Evolutionary conservation across 2,113 vertebrate genomes (phyloP).

Genomic region (Carassius auratus): DNA sequence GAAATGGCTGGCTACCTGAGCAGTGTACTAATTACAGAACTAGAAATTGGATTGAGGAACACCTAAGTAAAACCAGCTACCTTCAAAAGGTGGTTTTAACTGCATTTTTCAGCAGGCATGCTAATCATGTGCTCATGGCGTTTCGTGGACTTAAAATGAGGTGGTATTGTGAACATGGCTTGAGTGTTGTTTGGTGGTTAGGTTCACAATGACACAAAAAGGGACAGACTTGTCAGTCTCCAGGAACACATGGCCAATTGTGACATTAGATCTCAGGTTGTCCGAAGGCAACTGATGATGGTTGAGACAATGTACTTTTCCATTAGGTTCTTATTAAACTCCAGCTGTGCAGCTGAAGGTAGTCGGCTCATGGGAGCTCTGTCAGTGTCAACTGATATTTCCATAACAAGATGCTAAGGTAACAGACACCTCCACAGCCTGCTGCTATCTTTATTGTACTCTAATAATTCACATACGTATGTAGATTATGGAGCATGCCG

Average conservation of each 20-base stretch:
- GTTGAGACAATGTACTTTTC: slow-evolving; percentile 20
- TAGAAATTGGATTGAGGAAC: not conserved
- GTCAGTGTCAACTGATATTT: slow-evolving; percentile 12
- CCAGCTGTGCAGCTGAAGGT: slow-evolving; percentile 7
- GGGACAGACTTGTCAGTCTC: not conserved
- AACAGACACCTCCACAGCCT: slow-evolving; percentile 3
- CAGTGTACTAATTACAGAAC: not conserved
- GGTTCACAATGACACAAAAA: not conserved
- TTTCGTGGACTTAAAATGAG: slow-evolving; percentile 3
- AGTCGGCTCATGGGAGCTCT: slow-evolving; percentile 1
- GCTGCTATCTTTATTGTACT: not conserved
- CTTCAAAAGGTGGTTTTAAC: not conserved
- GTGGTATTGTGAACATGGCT: slow-evolving; percentile 19
- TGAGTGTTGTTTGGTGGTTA: slow-evolving; percentile 30
- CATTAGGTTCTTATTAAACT: not conserved
- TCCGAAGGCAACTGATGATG: not conserved
- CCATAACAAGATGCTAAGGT: not conserved
- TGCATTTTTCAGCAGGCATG: not conserved
- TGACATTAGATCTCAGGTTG: not conserved
- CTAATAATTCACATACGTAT: not conserved
- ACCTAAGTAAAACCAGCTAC: not conserved
- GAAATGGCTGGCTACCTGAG: not conserved
- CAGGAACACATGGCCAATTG: not conserved
- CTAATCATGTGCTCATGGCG: not conserved
- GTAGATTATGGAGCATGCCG: not conserved